Evolutionary conservation across 2,797 vertebrate genomes (phyloP), one percentile per base, ranked within the genome.

Genomic region (Macropodus opercularis): DNA sequence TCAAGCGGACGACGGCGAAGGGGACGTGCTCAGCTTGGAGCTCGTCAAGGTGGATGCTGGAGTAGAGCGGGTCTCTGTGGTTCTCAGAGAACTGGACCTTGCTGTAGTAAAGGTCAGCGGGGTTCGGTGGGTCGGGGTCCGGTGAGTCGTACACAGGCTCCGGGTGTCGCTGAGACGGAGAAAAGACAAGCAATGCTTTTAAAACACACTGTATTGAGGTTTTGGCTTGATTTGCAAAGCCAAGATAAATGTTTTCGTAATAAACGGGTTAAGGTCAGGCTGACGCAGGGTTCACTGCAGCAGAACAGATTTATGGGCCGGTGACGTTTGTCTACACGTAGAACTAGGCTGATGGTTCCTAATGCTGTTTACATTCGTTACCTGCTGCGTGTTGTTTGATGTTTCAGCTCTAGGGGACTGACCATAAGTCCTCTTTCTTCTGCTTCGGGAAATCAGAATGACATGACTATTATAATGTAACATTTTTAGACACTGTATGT

Each of bases 391-490:
- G 19, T 38, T 63, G n/a, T 47, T 9, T 5, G 14, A 2, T 1
- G 19, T 22, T 50, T 50, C 24, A 51, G 5, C 22, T 34, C 8
- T 1, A 22, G 32, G 5, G 26, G 19, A 27, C 1, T 36, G 34
- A 2, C 3, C 18, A 6, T 48, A 66, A 22, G 9, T 31, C 39
- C 3, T 70, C 29, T 22, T 31, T 48, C 26, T 67, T 38, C 66
- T 78, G 26, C 6, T n/a, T n/a, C 41, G 22, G 12, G 18, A 63
- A 59, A 63, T 18, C 1, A 10, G 12, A 57, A 35, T 32, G 18
- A 6, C 39, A 23, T n/a, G n/a, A n/a, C n/a, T n/a, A n/a, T n/a
- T n/a, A n/a, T n/a, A n/a, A n/a, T n/a, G n/a, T n/a, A n/a, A 26
- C 4, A n/a, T n/a, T n/a, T n/a, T n/a, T n/a, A n/a, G n/a, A n/a